Base-by-base conservation (phyloP, 2,113 vertebrate genomes). In the Hippocampus zosterae region DNA sequence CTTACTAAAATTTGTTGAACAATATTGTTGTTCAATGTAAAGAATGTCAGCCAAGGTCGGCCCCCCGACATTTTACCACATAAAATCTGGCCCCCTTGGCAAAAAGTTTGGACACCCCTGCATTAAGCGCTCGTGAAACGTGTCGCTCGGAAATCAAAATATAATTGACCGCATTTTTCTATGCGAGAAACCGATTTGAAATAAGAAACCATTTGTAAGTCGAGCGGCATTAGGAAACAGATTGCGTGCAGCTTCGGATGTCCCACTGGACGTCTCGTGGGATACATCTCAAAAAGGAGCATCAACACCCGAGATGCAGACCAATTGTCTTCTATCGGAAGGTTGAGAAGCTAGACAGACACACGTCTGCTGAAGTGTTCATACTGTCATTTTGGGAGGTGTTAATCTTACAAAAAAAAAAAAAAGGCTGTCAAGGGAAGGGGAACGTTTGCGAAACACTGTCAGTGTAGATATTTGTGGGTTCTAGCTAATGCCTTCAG, bases 401-500 rank as follows among this genome's bases (percentile, higher is more conserved):
- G 86, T 84, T 82, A 76, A 78, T 77, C 71, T 67, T 37, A 66
- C 23, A 67, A 76, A 78, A 73, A 81, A 85, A 27, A 74, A 48
- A 18, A 50, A 50, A 50, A 50, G 46, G 74, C 80, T 87, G 86
- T 85, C 81, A 80, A 77, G 82, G 85, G 85, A 88, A 88, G 80
- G 75, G 87, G 82, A 88, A 71, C 81, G 70, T 88, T 88, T 87
- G 85, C 81, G 83, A 87, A 82, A 84, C 83, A 83, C 78, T 87
- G 87, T 88, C 88, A 88, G 80, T 62, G 80, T 79, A 46, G 81
- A 88, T 88, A 81, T 87, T 88, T 85, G 81, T 76, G 78, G 81
- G 81, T 78, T 88, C 79, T 71, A 74, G 82, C 81, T 89, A 88
- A 90, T 87, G 88, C 85, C 81, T 90, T 85, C 71, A 82, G 89